A percentile compares a stretch with the other conserved stretches of the same genome.
Conservation (phyloP, 2,113 vertebrate genomes). For the Leptosomus discolor region DNA sequence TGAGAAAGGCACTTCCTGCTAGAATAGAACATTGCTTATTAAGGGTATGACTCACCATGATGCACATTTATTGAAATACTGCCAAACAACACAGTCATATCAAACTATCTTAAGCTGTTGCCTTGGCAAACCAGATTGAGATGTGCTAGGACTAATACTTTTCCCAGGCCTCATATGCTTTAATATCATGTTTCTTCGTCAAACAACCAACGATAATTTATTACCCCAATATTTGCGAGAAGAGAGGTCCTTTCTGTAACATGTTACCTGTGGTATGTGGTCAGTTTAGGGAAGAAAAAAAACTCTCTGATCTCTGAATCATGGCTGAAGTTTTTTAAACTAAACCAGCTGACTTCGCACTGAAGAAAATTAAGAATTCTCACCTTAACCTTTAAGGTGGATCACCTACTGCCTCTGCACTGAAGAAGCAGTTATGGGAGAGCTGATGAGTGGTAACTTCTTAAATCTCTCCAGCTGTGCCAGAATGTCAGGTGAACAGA, state of each 20-base stretch:
- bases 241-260: neutral
- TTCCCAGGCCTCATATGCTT: neutral
- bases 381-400: neutral
- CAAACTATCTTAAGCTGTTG: constrained; percentile 41
- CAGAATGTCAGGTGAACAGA: neutral
- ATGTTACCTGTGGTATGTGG: neutral
- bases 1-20: constrained; percentile 41
- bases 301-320: neutral
- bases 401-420: neutral
- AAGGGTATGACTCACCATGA: constrained; percentile 21
- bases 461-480: neutral
- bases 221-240: neutral
- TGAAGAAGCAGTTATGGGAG: neutral
- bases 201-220: neutral
- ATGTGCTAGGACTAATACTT: neutral
- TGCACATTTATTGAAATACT: neutral
- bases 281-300: neutral
- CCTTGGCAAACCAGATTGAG: constrained; percentile 40
- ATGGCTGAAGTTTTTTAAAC: neutral
- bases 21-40: constrained; percentile 48
- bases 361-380: neutral
- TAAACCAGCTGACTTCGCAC: neutral
- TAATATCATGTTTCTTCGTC: neutral
- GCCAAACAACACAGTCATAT: neutral
- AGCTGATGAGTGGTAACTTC: neutral